These are phyloP conservation scores for Epizoanthus stellaris DNA, from an alignment of 92 coral and sea anemone genomes.

Conservation along the genomic window DNA sequence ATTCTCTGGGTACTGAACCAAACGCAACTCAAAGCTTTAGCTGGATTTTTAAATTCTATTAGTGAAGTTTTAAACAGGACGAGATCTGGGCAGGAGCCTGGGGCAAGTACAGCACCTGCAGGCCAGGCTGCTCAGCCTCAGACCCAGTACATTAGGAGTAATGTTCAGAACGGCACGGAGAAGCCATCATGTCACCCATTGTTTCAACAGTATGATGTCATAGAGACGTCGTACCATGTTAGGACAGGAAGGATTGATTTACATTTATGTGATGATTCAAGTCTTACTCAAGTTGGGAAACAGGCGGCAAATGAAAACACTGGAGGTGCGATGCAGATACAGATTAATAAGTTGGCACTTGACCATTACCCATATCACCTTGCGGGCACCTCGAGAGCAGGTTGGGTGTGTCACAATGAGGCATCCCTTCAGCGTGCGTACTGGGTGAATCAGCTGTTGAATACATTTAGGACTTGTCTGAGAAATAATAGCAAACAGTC, in stretches of 20 bases:
- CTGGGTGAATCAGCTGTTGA: constrained; percentile 92
- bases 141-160: constrained; percentile 53
- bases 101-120: constrained; percentile 50
- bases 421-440: constrained; percentile 93
- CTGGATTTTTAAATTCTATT: constrained; percentile 81
- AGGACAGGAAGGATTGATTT: constrained; percentile 91
- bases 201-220: constrained; percentile 82
- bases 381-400: constrained; percentile 92
- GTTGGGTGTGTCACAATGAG: constrained; percentile 96
- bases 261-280: constrained; percentile 91
- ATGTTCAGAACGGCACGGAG: constrained; percentile 58
- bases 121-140: constrained; percentile 66
- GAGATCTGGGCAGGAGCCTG: constrained; percentile 59
- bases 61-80: constrained; percentile 72
- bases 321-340: constrained; percentile 97
- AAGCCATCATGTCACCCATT: constrained; percentile 58
- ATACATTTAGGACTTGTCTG: constrained; percentile 82
- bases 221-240: constrained; percentile 89
- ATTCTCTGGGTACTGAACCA: constrained; percentile 95
- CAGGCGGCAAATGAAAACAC: constrained; percentile 38
- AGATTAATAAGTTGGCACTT: constrained; percentile 82
- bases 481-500: constrained; percentile 53
- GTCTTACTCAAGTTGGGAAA: constrained; percentile 50
- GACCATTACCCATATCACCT: constrained; percentile 96
- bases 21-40: constrained; percentile 83